A percentile compares a stretch with the other conserved stretches of the same genome.
Conservation (phyloP, 2,113 vertebrate genomes). For the Dasyornis broadbenti region DNA sequence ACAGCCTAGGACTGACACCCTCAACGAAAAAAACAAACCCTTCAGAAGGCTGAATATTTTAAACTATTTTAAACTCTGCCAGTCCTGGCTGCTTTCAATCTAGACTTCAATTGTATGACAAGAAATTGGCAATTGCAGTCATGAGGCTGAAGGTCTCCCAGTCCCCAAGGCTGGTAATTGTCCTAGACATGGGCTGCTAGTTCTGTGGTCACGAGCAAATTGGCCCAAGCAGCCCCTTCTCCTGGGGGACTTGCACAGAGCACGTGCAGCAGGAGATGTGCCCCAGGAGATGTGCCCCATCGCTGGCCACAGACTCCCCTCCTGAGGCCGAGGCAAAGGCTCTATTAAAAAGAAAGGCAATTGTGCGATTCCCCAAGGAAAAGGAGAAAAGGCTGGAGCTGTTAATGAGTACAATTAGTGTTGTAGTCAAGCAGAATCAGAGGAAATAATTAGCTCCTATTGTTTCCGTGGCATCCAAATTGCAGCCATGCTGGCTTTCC, state of each 20-base stretch:
- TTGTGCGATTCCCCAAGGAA: neutral
- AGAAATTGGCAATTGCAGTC: neutral
- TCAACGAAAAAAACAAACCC: neutral
- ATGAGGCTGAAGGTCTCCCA: neutral
- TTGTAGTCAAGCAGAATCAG: constrained; percentile 48
- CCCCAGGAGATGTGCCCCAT: neutral
- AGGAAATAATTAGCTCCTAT: constrained; percentile 52
- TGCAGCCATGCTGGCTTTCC: neutral
- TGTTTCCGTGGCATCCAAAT: neutral
- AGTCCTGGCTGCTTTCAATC: neutral
- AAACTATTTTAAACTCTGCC: neutral
- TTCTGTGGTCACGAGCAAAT: neutral
- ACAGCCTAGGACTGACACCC: neutral
- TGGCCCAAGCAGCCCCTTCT: neutral
- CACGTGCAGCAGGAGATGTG: neutral
- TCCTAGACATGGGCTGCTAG: neutral
- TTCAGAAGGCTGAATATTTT: neutral
- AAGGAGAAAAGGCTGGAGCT: constrained; percentile 28
- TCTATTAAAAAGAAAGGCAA: constrained; percentile 9
- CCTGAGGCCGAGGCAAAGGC: neutral
- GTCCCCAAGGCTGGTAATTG: neutral
- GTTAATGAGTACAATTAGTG: constrained; percentile 56
- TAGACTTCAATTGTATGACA: neutral
- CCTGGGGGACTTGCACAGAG: neutral
- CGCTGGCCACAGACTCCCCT: neutral